phyloP scores from a whole-genome alignment of 1,140 invertebrate species.

The Marisa cornuarietis region DNA sequence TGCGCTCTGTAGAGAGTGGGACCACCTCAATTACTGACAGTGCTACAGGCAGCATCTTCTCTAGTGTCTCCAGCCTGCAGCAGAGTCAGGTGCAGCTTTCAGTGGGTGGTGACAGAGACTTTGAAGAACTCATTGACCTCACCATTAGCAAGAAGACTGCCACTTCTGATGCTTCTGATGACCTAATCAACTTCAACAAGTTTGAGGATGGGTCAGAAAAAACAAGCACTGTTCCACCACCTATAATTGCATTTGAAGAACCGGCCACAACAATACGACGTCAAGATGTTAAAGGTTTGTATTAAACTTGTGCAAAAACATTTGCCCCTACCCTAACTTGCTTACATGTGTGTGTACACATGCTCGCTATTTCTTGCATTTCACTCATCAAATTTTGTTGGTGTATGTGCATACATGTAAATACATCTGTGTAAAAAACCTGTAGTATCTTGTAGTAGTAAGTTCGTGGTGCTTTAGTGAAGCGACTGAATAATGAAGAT shows the following conservation, averaged over 20 bases:
- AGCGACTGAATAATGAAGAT: too few species aligned
- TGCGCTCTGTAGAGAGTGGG: conserved; percentile 47
- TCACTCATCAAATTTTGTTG: background rate
- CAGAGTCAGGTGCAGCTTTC: conserved; percentile 28
- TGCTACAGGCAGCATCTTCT: conserved; percentile 24
- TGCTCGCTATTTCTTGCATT: background rate
- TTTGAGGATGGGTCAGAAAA: conserved; percentile 34
- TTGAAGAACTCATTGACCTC: conserved; percentile 57
- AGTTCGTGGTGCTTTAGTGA: background rate
- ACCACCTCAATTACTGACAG: conserved; percentile 38
- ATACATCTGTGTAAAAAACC: background rate
- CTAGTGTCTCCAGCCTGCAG: conserved; percentile 22
- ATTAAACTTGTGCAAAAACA: background rate
- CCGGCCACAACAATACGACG: conserved; percentile 45
- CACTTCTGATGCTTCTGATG: conserved; percentile 33
- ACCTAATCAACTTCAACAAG: conserved; percentile 51
- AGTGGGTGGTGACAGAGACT: conserved; percentile 28
- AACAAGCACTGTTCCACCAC: conserved; percentile 35
- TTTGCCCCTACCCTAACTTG: background rate
- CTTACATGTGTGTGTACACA: background rate
- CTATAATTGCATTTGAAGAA: conserved; percentile 58
- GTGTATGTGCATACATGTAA: background rate
- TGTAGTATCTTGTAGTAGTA: too few species aligned
- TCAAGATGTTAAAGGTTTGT: conserved; percentile 51
- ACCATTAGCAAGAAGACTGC: conserved; percentile 38